Conservation (phyloP, 2,797 vertebrate species). For the Geotrypetes seraphini region DNA sequence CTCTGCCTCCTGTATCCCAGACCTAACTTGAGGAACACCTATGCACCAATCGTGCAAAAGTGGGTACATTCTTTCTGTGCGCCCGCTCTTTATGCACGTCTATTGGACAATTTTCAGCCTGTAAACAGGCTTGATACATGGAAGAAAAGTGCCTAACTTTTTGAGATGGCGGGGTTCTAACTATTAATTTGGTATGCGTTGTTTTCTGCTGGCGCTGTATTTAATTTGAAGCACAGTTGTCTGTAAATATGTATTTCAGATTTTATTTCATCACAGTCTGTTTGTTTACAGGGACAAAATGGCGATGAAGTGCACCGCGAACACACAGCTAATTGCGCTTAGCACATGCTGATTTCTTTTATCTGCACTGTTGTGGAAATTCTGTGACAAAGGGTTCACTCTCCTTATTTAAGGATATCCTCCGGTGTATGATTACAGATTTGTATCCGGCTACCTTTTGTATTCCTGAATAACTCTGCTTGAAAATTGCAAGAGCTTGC, state of each 20-base stretch:
- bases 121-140: no score
- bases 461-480: not conserved
- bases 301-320: constrained; percentile 10
- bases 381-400: constrained; percentile 2
- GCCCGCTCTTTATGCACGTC: no score
- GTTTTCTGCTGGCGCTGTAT: not conserved
- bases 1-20: no score
- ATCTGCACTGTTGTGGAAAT: constrained; percentile 1
- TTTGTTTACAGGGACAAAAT: constrained; percentile 21
- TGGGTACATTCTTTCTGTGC: no score
- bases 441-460: not conserved
- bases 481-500: not conserved
- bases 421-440: not conserved
- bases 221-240: not conserved
- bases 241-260: not conserved
- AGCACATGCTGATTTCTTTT: not conserved
- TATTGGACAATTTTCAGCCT: no score
- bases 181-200: not conserved
- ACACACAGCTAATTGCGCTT: not conserved
- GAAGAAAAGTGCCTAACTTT: no score
- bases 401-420: constrained; percentile 3
- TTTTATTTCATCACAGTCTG: constrained; percentile 11
- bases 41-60: no score
- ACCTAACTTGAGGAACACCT: no score
- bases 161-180: no score